Evolutionary conservation across 2,797 vertebrate genomes (phyloP).

Genomic region (Gymnothorax javanicus): DNA sequence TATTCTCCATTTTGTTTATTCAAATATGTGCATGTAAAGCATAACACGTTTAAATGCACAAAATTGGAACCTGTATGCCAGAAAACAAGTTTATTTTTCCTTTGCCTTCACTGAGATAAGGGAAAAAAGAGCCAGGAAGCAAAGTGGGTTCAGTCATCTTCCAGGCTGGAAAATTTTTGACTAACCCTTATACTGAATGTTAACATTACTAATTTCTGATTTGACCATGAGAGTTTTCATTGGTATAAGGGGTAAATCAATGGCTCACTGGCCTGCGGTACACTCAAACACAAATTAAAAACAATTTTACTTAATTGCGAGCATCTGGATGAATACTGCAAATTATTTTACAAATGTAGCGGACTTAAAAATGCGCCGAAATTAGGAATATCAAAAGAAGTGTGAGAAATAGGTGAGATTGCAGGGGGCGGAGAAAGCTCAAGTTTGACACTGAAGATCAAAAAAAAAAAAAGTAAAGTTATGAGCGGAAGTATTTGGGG

Average conservation of each 20-base stretch:
- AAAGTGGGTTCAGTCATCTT: neutral
- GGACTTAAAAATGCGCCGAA: constrained; percentile 99
- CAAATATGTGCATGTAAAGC: too few species aligned
- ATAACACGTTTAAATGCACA: too few species aligned
- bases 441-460: constrained; percentile 81
- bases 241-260: neutral
- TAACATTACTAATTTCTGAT: neutral
- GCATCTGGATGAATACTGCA: too few species aligned
- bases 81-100: too few species aligned
- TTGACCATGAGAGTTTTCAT: neutral
- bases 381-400: constrained; percentile 82
- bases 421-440: constrained; percentile 59
- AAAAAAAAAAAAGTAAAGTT: constrained; percentile 91
- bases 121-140: neutral
- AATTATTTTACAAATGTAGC: too few species aligned
- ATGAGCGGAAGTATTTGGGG: constrained; percentile 99
- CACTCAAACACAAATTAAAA: neutral
- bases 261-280: neutral
- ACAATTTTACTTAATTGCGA: constrained; percentile 62
- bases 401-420: constrained; percentile 59
- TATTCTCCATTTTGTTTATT: too few species aligned
- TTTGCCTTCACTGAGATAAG: too few species aligned
- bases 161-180: neutral
- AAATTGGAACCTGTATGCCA: too few species aligned
- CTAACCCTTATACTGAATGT: neutral